Conservation (phyloP, 2,888 invertebrate species). For the Diadromus collaris region DNA sequence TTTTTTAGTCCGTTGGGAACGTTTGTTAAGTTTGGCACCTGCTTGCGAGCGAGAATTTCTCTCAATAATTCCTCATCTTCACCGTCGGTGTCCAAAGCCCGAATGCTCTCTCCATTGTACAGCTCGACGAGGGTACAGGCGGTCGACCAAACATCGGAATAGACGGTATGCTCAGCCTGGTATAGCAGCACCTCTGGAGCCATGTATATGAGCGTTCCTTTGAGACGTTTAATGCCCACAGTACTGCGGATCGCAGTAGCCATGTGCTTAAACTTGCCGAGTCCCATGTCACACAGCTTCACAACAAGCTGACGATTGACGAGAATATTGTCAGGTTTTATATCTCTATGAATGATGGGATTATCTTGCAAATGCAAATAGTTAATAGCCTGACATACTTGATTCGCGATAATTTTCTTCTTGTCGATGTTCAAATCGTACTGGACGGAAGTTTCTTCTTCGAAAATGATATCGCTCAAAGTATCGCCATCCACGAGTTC, state of each 20-base stretch:
- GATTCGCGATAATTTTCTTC: constrained; percentile 31
- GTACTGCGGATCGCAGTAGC: constrained; percentile 18
- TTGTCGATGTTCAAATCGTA: constrained; percentile 5
- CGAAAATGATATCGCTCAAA: constrained; percentile 36
- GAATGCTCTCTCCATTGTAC: constrained; percentile 36
- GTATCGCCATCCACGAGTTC: constrained; percentile 49
- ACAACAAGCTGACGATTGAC: constrained; percentile 17
- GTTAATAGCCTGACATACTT: constrained; percentile 32
- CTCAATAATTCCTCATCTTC: neutral
- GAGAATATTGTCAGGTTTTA: constrained; percentile 54
- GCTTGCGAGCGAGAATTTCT: neutral
- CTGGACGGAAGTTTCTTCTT: constrained; percentile 6
- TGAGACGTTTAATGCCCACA: neutral
- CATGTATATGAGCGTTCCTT: constrained; percentile 54
- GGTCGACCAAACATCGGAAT: constrained; percentile 53
- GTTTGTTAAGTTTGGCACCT: neutral
- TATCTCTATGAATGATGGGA: constrained; percentile 53
- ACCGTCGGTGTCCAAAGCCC: constrained; percentile 16
- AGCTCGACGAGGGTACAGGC: constrained; percentile 48
- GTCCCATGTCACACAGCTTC: constrained; percentile 47
- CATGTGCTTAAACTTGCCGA: constrained; percentile 37
- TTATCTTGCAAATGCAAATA: constrained; percentile 40
- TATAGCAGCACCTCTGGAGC: constrained; percentile 49
- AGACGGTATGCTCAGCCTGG: constrained; percentile 4
- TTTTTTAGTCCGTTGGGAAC: constrained; percentile 1